Percentiles rank a stretch among this genome's conserved stretches.
These are phyloP conservation scores for Odontothrips loti DNA, from an alignment of 2,888 invertebrate species.

Conservation along the genomic window DNA sequence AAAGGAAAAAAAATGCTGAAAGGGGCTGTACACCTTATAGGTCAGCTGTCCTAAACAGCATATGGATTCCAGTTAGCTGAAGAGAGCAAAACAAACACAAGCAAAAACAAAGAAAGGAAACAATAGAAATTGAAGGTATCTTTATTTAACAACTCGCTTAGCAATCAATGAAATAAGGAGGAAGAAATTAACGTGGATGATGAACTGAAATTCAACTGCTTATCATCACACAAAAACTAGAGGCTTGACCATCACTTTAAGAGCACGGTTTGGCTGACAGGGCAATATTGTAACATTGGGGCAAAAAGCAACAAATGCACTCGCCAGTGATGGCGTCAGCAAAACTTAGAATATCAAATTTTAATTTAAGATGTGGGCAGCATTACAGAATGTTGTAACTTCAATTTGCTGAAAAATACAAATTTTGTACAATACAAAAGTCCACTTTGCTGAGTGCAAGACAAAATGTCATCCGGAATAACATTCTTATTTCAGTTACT, in stretches of 20 bases:
- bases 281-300: not conserved
- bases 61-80: no score
- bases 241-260: not conserved
- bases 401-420: not conserved
- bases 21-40: no score
- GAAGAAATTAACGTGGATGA: not conserved
- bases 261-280: not conserved
- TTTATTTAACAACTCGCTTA: slow-evolving; percentile 27
- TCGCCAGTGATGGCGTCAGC: not conserved
- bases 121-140: not conserved
- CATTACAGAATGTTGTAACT: not conserved
- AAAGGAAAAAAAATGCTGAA: no score
- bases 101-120: no score
- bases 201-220: not conserved
- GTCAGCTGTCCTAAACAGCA: no score
- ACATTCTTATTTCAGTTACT: not conserved
- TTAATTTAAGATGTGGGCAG: not conserved
- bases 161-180: slow-evolving; percentile 5
- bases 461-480: not conserved
- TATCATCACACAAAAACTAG: not conserved
- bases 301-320: not conserved
- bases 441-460: not conserved
- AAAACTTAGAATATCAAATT: not conserved
- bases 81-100: no score
- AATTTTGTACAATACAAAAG: not conserved